Evolutionary conservation across 1,140 invertebrate species (phyloP), one percentile per base, ranked within the genome.

Genomic region (Thaumetopoea pityocampa): DNA sequence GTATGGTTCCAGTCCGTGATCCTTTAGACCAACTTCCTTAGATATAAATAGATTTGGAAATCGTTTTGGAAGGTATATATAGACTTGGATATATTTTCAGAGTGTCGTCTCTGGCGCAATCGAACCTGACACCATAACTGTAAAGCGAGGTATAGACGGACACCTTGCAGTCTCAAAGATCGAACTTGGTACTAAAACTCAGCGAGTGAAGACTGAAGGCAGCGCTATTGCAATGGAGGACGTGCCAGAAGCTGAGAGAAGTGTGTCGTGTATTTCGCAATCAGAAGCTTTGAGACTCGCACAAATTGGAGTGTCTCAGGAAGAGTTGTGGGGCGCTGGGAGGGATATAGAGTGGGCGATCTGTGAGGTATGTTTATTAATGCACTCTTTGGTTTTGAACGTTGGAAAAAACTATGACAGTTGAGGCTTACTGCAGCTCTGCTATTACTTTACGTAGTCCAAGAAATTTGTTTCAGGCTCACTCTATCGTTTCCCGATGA

Each of bases 301-400:
- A 4, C 58, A 74, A 29, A 72, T 92, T 26, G 91, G 88, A 0
- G 64, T 90, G 5, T 41, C 76, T 5, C 74, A 93, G 24, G 92
- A 94, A 60, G 59, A 86, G 18, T 56, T 87, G 7, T 94, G 91
- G 81, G 89, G 89, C 4, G 82, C 83, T 4, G 85, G 90, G 0
- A 86, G 92, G 53, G 93, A 96, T 69, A 89, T 95, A 19, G 93
- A 96, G 81, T 95, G 90, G 88, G 90, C 90, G 5, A 63, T 91
- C 26, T 53, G 60, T 14, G 70, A 87, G 59, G 89, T 89, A 61
- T 50, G 35, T 46, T 6, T 2, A 6, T 9, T 7, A 10, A 6
- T n/a, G n/a, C n/a, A n/a, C n/a, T n/a, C n/a, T n/a, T n/a, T n/a
- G n/a, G n/a, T n/a, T n/a, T n/a, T n/a, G n/a, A n/a, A n/a, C n/a